Evolutionary conservation across 2,113 vertebrate genomes (phyloP), one percentile per base, ranked within the genome.

Genomic region (Gavia stellata): DNA sequence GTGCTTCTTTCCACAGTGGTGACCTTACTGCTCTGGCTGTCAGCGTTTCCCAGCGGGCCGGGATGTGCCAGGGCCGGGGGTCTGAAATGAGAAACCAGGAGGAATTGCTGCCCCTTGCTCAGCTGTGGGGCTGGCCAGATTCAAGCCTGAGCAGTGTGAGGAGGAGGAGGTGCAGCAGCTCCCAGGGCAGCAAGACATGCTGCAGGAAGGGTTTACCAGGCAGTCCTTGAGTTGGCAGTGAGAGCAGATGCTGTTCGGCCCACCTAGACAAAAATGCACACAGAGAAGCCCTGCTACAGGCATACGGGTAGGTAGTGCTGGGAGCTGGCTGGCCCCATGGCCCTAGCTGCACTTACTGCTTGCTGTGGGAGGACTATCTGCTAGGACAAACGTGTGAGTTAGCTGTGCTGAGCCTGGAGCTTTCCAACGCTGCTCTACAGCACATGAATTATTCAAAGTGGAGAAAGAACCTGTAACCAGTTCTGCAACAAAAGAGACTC

Each of bases 21-120:
- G 78, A 65, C 42, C 21, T 61, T 34, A 23, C 45, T 9, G 7
- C 10, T 62, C 23, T 20, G 15, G 19, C 38, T 47, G 45, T 29
- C 24, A 0, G 0, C 19, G 4, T 2, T 9, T 6, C n/a, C 58
- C 1, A 0, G 1, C 1, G 6, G 38, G 63, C 28, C 34, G 21
- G 13, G 42, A 10, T 23, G 28, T 14, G 1, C 9, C 33, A 45
- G 36, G 44, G 42, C 23, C 38, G 8, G 4, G 13, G 12, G 7
- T 25, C 26, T 34, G 38, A n/a, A 71, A 36, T 34, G 16, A 49
- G 31, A 63, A 82, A 50, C 12, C 40, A 45, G 21, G n/a, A 88
- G 34, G 52, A 72, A 44, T 25, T 28, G 15, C 23, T 14, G 78
- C 33, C 61, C 58, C 23, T 62, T 25, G 12, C 52, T 55, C 58